Evolutionary conservation across 2,888 invertebrate genomes (phyloP).

Genomic region (Tetranychus piercei): DNA sequence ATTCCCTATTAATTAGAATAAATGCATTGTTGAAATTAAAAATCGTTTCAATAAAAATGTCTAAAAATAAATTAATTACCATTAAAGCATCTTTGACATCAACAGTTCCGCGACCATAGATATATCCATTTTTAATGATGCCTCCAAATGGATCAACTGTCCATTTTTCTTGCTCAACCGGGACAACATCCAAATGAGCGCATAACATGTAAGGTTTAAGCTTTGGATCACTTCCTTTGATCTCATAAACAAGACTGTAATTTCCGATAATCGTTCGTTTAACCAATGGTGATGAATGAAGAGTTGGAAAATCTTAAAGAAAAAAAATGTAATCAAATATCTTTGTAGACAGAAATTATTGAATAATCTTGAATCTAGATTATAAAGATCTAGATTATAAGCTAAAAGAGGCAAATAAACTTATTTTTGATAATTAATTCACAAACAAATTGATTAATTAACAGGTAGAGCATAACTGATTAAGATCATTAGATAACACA

Average conservation of each 20-base stretch:
- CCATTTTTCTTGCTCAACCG: constrained; percentile 31
- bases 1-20: constrained; percentile 31
- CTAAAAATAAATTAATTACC: constrained; percentile 29
- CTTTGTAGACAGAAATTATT: background rate
- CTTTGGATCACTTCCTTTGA: constrained; percentile 32
- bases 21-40: constrained; percentile 19
- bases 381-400: background rate
- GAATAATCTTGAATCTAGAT: background rate
- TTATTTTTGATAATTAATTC: no score
- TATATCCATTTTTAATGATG: constrained; percentile 34
- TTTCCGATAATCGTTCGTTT: constrained; percentile 30
- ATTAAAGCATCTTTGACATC: constrained; percentile 38
- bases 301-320: constrained; percentile 29
- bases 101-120: constrained; percentile 38
- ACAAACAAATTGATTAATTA: no score
- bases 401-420: background rate
- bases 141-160: constrained; percentile 35
- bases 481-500: no score
- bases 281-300: constrained; percentile 30
- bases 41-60: background rate
- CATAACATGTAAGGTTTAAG: constrained; percentile 36
- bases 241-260: constrained; percentile 35
- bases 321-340: background rate
- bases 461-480: no score
- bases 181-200: constrained; percentile 40